Evolutionary conservation across 2,888 invertebrate species (phyloP), one percentile per base, ranked within the genome.

Genomic region (Drosophila meridiana): DNA sequence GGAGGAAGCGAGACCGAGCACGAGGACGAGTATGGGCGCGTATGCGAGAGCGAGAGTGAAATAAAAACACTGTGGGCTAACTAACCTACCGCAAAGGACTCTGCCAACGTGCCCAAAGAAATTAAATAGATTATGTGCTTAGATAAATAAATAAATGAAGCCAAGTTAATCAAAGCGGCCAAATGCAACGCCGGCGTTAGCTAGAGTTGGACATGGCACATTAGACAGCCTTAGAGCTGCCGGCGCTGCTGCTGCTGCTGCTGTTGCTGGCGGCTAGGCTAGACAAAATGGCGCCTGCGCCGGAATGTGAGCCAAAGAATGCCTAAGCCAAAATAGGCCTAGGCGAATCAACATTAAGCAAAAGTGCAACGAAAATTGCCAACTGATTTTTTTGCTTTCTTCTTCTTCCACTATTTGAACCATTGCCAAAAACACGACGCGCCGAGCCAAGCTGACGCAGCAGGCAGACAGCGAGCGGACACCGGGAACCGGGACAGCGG

Each of bases 311-410:
- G 64, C 56, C 56, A 63, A 50, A 56, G 45, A 74, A 65, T 50
- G 69, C 70, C 74, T 71, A 75, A 79, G 75, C 67, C 70, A 70
- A 75, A 81, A 73, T 79, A 89, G 89, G 85, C 89, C 85, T 89
- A 86, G 74, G 73, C 85, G 85, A 86, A 89, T 86, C 84, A 89
- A 83, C 84, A 77, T 76, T 79, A 79, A 87, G 87, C 85, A 81
- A 73, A 73, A 79, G 75, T 79, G 84, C 89, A 79, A 63, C 84
- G 82, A 76, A 74, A 76, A 74, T 69, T 67, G 68, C 73, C 76
- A 83, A 74, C 76, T 56, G 59, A 66, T 59, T 59, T 70, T 38
- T 40, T 79, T 80, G 74, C 34, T 2, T 7, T 26, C 26, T 8
- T 55, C 53, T 4, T 26, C 26, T 28, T n/a, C 50, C 5, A 3